Base-by-base conservation (phyloP, 2,888 invertebrate species). In the Yponomeuta evonymella region DNA sequence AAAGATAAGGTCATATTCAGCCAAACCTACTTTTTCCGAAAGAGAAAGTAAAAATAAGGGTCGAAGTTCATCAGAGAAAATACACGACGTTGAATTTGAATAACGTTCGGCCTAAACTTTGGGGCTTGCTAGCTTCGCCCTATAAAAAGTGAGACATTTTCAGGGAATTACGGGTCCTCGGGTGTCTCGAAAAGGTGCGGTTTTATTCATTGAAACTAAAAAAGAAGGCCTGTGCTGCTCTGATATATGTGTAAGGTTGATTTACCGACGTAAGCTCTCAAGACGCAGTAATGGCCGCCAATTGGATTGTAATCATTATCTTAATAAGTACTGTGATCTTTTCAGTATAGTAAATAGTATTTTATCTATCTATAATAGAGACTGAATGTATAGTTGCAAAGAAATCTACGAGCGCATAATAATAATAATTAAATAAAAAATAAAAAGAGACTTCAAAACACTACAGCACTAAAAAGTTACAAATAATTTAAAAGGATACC, bases 71-170 rank as follows among this genome's bases (percentile, higher is more conserved):
- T 67, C 36, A 33, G 12, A 67, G 33, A 43, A 43, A 67, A 43
- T n/a, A 29, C 65, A 36, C 5, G 36, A n/a, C 67, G 6, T 43
- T 67, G 67, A 67, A 67, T 67, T 67, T 67, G 67, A 67, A 67
- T 67, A 67, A 67, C 33, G 67, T 33, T 12, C 30, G 67, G 36
- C 43, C 67, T 36, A 43, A 67, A n/a, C n/a, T 67, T 11, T 12
- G 43, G 67, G 67, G 4, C 15, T 33, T 67, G 12, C 67, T 43
- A 9, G 15, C 51, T 15, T 58, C 15, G 51, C 43, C 43, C 43
- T 58, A 58, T 15, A 58, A 58, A 58, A 58, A 58, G 51, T 58
- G 15, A 58, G 51, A 58, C 51, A 58, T 58, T 58, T 58, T 58
- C 15, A 58, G 51, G 51, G 15, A 58, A 58, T 58, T 58, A 58